Evolutionary conservation across 2,888 invertebrate species (phyloP).

Genomic region (Sarcophaga subvicina): DNA sequence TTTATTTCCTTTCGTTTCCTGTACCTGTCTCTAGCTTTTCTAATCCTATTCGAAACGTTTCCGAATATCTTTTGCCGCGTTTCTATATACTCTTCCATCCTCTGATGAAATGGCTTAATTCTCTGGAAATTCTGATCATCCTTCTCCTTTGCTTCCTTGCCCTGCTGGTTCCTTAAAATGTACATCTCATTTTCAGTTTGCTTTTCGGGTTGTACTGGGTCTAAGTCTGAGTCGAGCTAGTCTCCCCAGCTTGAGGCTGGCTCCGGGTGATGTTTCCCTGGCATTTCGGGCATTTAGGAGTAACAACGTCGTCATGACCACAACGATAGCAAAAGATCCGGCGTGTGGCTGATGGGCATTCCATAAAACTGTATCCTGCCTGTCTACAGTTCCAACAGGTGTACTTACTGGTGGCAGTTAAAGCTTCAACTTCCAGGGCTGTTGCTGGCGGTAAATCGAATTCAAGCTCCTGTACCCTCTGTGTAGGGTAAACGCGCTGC

Average conservation of each 20-base stretch:
- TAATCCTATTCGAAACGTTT: too few species aligned
- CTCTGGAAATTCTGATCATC: too few species aligned
- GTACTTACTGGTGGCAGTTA: background rate
- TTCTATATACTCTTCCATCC: too few species aligned
- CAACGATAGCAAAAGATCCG: conserved; percentile 3
- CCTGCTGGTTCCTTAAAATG: too few species aligned
- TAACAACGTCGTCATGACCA: background rate
- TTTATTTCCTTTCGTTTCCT: too few species aligned
- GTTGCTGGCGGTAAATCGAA: background rate
- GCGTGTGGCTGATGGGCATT: background rate
- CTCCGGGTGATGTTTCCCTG: conserved; percentile 20
- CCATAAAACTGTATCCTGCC: conserved; percentile 1
- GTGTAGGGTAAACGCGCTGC: background rate
- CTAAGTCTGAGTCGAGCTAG: conserved; percentile 18
- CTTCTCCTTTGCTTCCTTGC: too few species aligned
- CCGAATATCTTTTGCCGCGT: too few species aligned
- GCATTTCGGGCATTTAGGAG: conserved; percentile 11
- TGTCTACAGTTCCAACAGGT: conserved; percentile 28
- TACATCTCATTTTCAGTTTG: too few species aligned
- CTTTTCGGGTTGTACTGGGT: background rate
- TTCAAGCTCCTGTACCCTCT: conserved; percentile 9
- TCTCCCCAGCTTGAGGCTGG: conserved; percentile 26
- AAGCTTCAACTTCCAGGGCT: background rate
- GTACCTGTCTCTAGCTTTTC: too few species aligned
- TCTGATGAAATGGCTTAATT: too few species aligned